Percentiles rank a stretch among this genome's conserved stretches.
phyloP scores from a whole-genome alignment of 2,888 invertebrate genomes.

The Rapana venosa region DNA sequence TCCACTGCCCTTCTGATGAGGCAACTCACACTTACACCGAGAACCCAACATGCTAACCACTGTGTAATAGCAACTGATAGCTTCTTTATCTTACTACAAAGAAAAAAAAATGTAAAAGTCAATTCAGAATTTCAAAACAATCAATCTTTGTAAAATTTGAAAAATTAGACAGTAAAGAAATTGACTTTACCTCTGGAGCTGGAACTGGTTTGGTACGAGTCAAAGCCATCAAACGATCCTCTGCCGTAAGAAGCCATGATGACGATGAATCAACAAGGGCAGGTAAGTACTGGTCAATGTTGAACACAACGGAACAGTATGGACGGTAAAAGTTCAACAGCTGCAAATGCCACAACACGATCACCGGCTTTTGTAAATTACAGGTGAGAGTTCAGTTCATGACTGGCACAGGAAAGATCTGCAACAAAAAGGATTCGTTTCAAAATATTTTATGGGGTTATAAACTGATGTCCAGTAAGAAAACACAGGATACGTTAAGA shows the following conservation, averaged over 20 bases:
- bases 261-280: background rate
- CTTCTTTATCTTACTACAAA: too few species aligned
- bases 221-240: conserved; percentile 66
- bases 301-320: background rate
- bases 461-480: too few species aligned
- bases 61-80: too few species aligned
- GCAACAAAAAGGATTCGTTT: background rate
- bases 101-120: too few species aligned
- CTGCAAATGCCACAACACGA: background rate
- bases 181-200: conserved; percentile 38
- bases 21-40: too few species aligned
- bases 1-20: too few species aligned
- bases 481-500: too few species aligned
- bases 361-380: background rate
- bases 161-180: too few species aligned
- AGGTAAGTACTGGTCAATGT: background rate
- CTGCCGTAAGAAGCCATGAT: conserved; percentile 68
- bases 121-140: too few species aligned
- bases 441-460: too few species aligned
- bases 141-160: too few species aligned
- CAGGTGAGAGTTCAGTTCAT: background rate
- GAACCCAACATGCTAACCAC: too few species aligned
- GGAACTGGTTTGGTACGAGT: conserved; percentile 55
- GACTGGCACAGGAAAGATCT: background rate
- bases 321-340: background rate